A percentile compares a stretch with the other conserved stretches of the same genome.
These are phyloP conservation scores for Leptestheria dahalacensis DNA, from an alignment of 1,140 invertebrate genomes.

Conservation along the genomic window DNA sequence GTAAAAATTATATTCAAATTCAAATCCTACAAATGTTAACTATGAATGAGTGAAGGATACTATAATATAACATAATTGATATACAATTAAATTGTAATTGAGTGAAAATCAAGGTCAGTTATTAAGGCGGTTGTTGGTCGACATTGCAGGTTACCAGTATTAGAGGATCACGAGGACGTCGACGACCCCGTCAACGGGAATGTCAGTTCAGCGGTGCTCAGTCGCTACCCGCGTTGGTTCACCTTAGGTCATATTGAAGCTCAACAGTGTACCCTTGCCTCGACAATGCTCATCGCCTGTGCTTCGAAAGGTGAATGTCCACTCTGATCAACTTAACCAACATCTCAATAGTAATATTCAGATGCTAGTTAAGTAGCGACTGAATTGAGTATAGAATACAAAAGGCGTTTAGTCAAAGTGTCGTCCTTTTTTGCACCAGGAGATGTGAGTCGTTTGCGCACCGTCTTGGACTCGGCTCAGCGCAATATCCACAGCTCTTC, in stretches of 20 bases:
- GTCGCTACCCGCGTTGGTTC: slow-evolving; percentile 49
- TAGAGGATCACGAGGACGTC: slow-evolving; percentile 54
- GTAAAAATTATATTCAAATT: slow-evolving; percentile 27
- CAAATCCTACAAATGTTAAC: too few species aligned
- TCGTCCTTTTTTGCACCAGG: slow-evolving; percentile 30
- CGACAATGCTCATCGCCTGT: slow-evolving; percentile 52
- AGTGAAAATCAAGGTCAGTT: not conserved
- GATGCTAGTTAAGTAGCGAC: too few species aligned
- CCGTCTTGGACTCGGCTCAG: slow-evolving; percentile 57
- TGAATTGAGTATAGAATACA: too few species aligned
- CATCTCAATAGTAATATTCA: too few species aligned
- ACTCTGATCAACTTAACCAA: too few species aligned
- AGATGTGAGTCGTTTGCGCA: slow-evolving; percentile 47
- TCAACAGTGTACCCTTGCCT: slow-evolving; percentile 62
- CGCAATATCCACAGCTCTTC: slow-evolving; percentile 65
- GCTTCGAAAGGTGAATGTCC: slow-evolving; percentile 40
- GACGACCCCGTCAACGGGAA: slow-evolving; percentile 32
- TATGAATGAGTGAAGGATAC: too few species aligned
- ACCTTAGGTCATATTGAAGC: slow-evolving; percentile 59
- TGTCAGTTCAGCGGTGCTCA: slow-evolving; percentile 32
- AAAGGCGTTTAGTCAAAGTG: too few species aligned
- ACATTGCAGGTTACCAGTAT: slow-evolving; percentile 46
- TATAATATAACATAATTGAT: too few species aligned
- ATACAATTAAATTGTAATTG: not conserved
- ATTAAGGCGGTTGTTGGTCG: slow-evolving; percentile 7